phyloP scores from a whole-genome alignment of 2,888 invertebrate species.

The Pammene fasciana region DNA sequence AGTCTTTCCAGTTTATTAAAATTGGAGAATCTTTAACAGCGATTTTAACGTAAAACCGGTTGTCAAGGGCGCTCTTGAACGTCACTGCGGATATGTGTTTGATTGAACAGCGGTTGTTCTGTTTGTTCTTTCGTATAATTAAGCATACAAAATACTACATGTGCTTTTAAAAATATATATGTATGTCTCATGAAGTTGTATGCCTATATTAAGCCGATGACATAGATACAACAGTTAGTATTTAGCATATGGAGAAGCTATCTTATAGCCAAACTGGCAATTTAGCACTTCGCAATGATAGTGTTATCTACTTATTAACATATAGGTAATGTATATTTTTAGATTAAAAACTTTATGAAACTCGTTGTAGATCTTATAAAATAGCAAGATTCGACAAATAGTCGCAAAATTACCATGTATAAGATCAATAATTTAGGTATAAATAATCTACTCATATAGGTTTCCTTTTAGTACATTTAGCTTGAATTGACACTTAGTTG shows the following conservation, averaged over 20 bases:
- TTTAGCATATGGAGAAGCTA: too few relatives aligned
- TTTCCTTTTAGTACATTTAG: not conserved
- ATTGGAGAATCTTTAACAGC: not conserved
- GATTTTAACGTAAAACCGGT: conserved; percentile 18
- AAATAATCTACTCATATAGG: not conserved
- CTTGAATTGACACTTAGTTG: not conserved
- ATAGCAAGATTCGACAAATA: too few relatives aligned
- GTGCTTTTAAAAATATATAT: not conserved
- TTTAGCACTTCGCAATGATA: not conserved
- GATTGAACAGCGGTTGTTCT: not conserved
- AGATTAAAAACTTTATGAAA: too few relatives aligned
- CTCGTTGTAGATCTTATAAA: too few relatives aligned
- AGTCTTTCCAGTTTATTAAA: not conserved
- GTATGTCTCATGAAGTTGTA: too few relatives aligned
- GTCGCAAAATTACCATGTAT: too few relatives aligned
- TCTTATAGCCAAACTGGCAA: too few relatives aligned
- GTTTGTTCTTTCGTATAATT: not conserved
- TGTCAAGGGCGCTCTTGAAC: conserved; percentile 8
- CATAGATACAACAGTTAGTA: too few relatives aligned
- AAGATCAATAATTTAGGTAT: too few relatives aligned
- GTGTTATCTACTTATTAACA: too few relatives aligned
- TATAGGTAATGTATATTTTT: too few relatives aligned
- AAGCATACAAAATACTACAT: not conserved
- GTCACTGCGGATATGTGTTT: not conserved
- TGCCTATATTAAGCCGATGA: too few relatives aligned